These are phyloP conservation scores for Anthonomus grandis DNA, from an alignment of 1,140 invertebrate species.

Conservation along the genomic window DNA sequence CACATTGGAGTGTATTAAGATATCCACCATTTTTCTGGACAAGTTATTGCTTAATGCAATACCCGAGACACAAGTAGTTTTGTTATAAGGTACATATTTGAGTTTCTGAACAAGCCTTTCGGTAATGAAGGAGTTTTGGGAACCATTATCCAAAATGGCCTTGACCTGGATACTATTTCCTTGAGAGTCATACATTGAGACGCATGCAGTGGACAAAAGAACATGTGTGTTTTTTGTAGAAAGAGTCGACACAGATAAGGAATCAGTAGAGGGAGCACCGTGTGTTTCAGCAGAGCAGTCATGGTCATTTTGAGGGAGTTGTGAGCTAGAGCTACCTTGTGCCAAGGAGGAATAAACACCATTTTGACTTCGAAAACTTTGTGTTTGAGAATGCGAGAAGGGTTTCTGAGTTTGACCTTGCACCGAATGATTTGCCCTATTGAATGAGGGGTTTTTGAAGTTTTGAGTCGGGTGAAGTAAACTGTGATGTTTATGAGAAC, in stretches of 20 bases:
- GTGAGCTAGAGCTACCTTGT: too few species aligned
- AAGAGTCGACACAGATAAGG: too few species aligned
- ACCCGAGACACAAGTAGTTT: not conserved
- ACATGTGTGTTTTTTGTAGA: not conserved
- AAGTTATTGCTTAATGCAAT: not conserved
- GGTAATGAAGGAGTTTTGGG: slow-evolving; percentile 2
- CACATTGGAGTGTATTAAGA: not conserved
- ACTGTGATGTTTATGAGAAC: slow-evolving; percentile 10
- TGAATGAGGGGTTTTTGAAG: not conserved
- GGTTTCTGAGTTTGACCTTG: too few species aligned
- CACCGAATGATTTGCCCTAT: not conserved
- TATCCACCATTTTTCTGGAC: slow-evolving; percentile 2
- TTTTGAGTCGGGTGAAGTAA: slow-evolving; percentile 9
- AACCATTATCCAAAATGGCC: slow-evolving; percentile 6
- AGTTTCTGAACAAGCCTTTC: not conserved
- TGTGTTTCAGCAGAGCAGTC: not conserved
- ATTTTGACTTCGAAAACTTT: too few species aligned
- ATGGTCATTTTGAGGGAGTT: not conserved
- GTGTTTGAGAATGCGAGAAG: too few species aligned
- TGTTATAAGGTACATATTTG: not conserved
- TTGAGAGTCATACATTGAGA: not conserved
- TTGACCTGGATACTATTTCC: not conserved
- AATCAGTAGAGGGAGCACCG: not conserved
- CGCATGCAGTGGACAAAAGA: slow-evolving; percentile 3
- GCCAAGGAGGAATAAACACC: too few species aligned